Evolutionary conservation across 2,797 vertebrate species (phyloP), one percentile per base, ranked within the genome.

Genomic region (Spea hammondii): DNA sequence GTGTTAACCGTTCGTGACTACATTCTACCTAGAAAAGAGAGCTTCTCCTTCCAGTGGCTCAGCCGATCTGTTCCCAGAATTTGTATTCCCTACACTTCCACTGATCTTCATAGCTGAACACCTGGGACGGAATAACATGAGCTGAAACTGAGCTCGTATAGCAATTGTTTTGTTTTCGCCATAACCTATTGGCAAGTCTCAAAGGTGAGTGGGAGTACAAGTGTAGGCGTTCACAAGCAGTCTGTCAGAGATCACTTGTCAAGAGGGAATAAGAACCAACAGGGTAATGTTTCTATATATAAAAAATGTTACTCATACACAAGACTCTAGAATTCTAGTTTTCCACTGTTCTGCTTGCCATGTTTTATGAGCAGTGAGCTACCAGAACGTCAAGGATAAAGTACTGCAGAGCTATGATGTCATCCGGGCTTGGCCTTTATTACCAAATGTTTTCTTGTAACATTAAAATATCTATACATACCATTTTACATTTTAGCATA

Each of bases 131-230:
- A 81, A 65, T 72, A 74, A 72, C 69, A 68, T 65, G 57, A 70
- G 68, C 79, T 82, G 79, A 69, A 77, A 77, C 68, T 67, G 70
- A 82, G 60, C 75, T 77, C 79, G 77, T 77, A 72, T 70, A 77
- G 75, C 62, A 68, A 73, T 74, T 77, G 70, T 82, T 77, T 60
- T 77, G 65, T 78, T 77, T 67, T 64, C 64, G 55, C 65, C 60
- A 62, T 70, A 74, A 74, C 75, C 75, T 82, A 77, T 77, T 77
- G 80, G 70, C 80, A 74, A 75, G 80, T 77, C 75, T 74, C 80
- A 70, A 32, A 70, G 75, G 75, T 65, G 75, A 82, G 80, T 82
- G 70, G 75, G 80, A 45, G 80, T 73, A 70, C 8, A 50, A 64
- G 65, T 82, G 80, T 82, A 72, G 80, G 76, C 68, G 70, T 75